These are phyloP conservation scores for Phoebastria nigripes DNA, from an alignment of 2,797 vertebrate species.

Conservation along the genomic window DNA sequence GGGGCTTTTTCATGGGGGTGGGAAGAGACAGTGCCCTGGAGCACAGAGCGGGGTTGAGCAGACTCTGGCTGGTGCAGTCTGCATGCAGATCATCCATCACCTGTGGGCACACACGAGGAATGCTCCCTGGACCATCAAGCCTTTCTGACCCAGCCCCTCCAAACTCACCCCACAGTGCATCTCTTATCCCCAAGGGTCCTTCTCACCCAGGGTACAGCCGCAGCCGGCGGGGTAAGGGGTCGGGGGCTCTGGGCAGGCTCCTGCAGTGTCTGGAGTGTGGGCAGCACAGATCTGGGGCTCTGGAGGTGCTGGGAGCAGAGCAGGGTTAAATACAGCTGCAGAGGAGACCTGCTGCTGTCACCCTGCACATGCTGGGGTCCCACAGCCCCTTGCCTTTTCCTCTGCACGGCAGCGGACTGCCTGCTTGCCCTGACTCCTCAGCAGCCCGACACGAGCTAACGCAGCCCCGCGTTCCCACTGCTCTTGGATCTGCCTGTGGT, in stretches of 20 bases:
- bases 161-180: too few species aligned
- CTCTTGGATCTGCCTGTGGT: not conserved
- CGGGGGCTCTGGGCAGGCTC: not conserved
- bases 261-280: not conserved
- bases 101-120: not conserved
- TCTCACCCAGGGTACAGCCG: fast-evolving
- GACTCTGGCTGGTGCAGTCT: not conserved
- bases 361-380: not conserved
- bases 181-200: not conserved
- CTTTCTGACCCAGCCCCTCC: not conserved
- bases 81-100: not conserved
- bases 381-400: fast-evolving
- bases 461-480: fast-evolving
- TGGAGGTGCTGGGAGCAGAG: not conserved
- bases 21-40: not conserved
- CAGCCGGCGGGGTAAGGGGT: fast-evolving
- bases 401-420: fast-evolving
- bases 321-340: not conserved
- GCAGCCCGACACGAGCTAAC: not conserved
- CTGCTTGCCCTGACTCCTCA: not conserved
- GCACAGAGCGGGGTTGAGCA: fast-evolving
- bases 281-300: not conserved
- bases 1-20: not conserved
- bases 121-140: not conserved
- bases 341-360: not conserved